Base-by-base conservation (phyloP, 1,140 invertebrate genomes). In the Plectrocnemia conspersa region DNA sequence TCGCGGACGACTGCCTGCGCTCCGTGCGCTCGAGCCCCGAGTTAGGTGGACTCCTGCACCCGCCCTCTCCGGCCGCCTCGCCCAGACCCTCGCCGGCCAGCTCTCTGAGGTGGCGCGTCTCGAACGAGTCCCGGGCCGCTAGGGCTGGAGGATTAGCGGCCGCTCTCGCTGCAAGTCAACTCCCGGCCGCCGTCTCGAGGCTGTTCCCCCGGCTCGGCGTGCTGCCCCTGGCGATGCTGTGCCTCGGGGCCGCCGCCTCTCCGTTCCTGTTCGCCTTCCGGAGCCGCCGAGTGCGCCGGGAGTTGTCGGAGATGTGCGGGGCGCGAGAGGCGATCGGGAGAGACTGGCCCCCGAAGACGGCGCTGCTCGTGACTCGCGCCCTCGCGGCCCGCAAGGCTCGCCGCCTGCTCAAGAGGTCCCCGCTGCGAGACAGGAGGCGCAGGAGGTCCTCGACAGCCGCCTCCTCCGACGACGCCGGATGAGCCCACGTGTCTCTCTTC, bases 121-220 rank as follows among this genome's bases (percentile, higher is more conserved):
- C 86, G 50, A 90, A 90, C 65, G 88, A 91, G 68, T 84, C 86
- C 23, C 77, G 88, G 54, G 87, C 88, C 0, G 88, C 87, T 2
- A 80, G 86, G 47, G 85, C 90, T 38, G 88, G 86, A 62, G 81
- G 85, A 22, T 64, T 88, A 56, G 78, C 79, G 60, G 73, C 78
- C 55, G 79, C 89, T 2, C 85, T 89, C 75, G 82, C 86, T 22
- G 78, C 79, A 19, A 89, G 80, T 54, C 87, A 85, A 73, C 71
- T 84, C 19, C 86, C 86, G 0, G 65, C 77, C 2, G 72, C 64
- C 13, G 66, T 66, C 54, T 68, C 68, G 32, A 68, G 67, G 36
- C 61, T 73, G 29, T 69, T 71, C 11, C 64, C 63, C 50, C 49
- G 65, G 59, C 59, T 72, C 58, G 65, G 72, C 58, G 65, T 72